phyloP scores from a whole-genome alignment of 2,888 invertebrate species.

The Philonicus albiceps region DNA sequence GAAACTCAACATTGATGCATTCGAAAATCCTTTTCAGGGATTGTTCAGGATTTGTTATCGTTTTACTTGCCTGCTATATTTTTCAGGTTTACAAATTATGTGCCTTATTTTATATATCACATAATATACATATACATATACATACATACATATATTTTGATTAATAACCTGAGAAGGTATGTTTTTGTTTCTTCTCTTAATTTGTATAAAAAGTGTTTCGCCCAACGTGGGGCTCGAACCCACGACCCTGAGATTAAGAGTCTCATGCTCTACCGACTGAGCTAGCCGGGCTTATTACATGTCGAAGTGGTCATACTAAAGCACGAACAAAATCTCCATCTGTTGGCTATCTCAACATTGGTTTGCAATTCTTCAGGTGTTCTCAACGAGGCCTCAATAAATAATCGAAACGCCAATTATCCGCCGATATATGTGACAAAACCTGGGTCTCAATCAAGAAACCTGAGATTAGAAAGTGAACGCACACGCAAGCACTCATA shows the following conservation, averaged over 20 bases:
- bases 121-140: too few relatives aligned
- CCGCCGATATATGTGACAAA: not conserved
- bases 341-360: not conserved
- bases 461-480: constrained; percentile 17
- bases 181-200: not conserved
- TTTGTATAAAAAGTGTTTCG: constrained; percentile 48
- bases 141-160: too few relatives aligned
- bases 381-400: not conserved
- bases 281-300: constrained; percentile 61
- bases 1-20: not conserved
- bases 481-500: not conserved
- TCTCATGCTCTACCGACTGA: constrained; percentile 65
- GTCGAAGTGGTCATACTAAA: not conserved
- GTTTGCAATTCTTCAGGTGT: not conserved
- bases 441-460: not conserved
- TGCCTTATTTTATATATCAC: too few relatives aligned
- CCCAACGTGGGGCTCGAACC: constrained; percentile 64
- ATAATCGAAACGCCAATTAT: not conserved
- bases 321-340: not conserved
- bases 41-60: not conserved
- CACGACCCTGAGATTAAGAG: constrained; percentile 64
- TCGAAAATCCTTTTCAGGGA: not conserved
- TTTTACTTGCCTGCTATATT: not conserved
- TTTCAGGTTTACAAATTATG: not conserved
- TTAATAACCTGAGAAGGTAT: not conserved